These are phyloP conservation scores for Hydrozoanthus gracilis DNA, from an alignment of 92 coral and sea anemone genomes.

Conservation along the genomic window DNA sequence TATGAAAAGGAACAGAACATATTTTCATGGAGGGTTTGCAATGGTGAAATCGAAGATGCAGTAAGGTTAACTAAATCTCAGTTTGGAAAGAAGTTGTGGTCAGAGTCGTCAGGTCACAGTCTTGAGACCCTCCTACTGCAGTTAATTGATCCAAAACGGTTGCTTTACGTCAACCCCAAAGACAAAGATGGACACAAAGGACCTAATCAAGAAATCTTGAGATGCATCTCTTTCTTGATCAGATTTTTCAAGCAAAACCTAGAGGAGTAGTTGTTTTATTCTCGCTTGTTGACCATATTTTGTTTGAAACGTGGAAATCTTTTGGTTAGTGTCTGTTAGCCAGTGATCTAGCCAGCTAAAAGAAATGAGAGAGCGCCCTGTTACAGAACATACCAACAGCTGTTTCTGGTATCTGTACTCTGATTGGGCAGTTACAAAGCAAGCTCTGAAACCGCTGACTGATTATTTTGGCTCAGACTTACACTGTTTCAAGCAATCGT, in stretches of 20 bases:
- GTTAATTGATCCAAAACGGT: conserved; percentile 69
- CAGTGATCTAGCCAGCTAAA: too few species aligned
- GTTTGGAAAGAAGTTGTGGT: conserved; percentile 95
- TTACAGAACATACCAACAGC: too few species aligned
- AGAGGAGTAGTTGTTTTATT: not conserved
- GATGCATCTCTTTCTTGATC: conserved; percentile 80
- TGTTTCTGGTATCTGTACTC: too few species aligned
- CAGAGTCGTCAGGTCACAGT: conserved; percentile 76
- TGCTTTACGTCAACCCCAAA: conserved; percentile 66
- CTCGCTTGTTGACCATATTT: not conserved
- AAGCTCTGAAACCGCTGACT: too few species aligned
- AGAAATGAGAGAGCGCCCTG: too few species aligned
- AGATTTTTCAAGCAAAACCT: conserved; percentile 72
- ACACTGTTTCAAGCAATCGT: too few species aligned
- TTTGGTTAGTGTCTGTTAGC: too few species aligned
- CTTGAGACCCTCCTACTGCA: conserved; percentile 70
- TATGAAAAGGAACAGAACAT: conserved; percentile 78
- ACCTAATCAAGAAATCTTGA: conserved; percentile 82
- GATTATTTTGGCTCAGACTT: too few species aligned
- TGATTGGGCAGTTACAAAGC: too few species aligned
- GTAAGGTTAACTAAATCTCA: conserved; percentile 81
- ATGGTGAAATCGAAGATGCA: conserved; percentile 94
- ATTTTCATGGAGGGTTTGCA: conserved; percentile 85
- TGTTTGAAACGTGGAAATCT: too few species aligned
- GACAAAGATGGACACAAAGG: conserved; percentile 71